Percentiles rank a stretch among this genome's conserved stretches.
These are phyloP conservation scores for Catharus minimus DNA, from an alignment of 2,113 vertebrate species.

Conservation along the genomic window DNA sequence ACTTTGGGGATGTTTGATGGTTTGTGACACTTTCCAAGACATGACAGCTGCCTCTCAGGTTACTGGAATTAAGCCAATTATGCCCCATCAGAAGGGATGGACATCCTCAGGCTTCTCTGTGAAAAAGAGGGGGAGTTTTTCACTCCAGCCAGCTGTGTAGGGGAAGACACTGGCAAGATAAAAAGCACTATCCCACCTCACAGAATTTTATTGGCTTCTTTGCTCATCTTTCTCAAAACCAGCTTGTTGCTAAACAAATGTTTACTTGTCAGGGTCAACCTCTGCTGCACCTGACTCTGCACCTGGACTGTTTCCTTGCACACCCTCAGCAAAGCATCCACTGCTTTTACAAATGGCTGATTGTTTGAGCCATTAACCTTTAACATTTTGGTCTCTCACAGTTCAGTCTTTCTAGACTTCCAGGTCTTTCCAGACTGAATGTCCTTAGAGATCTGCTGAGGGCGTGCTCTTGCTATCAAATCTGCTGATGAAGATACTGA, in stretches of 20 bases:
- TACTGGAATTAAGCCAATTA: not conserved
- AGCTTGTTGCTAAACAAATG: not conserved
- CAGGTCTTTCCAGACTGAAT: not conserved
- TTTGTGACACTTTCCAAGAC: too few species aligned
- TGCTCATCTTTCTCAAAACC: not conserved
- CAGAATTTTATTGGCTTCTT: not conserved
- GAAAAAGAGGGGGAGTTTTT: not conserved
- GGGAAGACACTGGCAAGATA: not conserved
- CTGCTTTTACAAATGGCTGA: not conserved
- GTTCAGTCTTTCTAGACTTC: not conserved
- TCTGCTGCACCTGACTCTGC: not conserved
- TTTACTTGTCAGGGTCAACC: not conserved
- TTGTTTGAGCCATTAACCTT: not conserved
- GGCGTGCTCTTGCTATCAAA: not conserved
- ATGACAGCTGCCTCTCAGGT: not conserved
- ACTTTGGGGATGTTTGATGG: too few species aligned
- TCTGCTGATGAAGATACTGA: not conserved
- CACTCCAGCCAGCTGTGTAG: not conserved
- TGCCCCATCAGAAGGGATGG: not conserved
- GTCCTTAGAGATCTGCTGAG: not conserved
- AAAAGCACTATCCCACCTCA: not conserved
- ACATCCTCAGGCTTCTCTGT: not conserved
- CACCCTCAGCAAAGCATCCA: not conserved
- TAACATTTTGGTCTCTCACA: not conserved
- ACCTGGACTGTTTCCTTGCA: not conserved